Conservation (phyloP, 2,797 vertebrate species). For the Huso huso region DNA sequence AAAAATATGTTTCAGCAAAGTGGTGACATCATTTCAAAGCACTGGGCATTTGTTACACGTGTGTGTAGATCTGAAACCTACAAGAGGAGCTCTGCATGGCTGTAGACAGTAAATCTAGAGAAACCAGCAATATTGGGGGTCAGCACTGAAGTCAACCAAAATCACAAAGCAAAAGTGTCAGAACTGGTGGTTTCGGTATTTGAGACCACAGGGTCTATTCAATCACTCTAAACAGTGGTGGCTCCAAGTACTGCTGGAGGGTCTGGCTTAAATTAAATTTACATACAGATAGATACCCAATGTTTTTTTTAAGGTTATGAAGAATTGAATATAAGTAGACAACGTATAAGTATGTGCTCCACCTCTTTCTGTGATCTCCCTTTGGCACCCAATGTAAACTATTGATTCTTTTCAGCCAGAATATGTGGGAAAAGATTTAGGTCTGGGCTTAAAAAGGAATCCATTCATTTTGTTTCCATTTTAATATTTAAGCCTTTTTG, state of each 20-base stretch:
- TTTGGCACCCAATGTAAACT: no score
- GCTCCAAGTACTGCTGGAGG: no score
- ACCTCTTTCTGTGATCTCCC: no score
- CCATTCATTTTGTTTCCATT: slow-evolving; percentile 4
- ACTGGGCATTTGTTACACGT: not conserved
- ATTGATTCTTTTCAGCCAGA: no score
- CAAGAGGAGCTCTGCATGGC: not conserved
- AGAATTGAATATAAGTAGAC: no score
- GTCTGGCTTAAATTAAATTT: no score
- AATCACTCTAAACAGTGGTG: no score
- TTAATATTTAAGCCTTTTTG: not conserved
- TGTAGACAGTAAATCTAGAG: not conserved
- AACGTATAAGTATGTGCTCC: no score
- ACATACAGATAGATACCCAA: no score
- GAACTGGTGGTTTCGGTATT: not conserved
- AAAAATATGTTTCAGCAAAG: no score
- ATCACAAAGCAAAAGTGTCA: not conserved
- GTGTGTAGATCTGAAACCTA: not conserved
- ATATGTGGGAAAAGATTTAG: not conserved
- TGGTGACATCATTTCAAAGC: not conserved
- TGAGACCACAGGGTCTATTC: no score
- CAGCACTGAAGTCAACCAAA: not conserved
- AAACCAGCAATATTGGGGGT: not conserved
- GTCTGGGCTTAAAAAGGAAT: not conserved
- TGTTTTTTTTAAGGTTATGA: no score